These are phyloP conservation scores for Rynchops niger DNA, from an alignment of 2,113 vertebrate species.

Conservation along the genomic window DNA sequence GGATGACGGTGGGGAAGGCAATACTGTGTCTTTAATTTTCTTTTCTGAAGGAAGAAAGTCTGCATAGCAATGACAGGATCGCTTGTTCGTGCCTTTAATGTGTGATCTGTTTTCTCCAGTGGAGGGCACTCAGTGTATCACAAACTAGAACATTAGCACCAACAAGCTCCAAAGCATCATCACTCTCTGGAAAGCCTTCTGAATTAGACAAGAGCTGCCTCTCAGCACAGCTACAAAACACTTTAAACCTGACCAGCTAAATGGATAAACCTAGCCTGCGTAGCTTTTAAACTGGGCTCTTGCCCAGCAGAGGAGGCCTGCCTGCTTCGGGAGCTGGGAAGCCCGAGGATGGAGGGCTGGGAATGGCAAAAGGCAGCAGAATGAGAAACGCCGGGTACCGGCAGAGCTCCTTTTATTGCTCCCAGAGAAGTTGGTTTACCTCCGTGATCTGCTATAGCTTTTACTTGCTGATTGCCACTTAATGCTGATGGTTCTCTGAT, in stretches of 20 bases:
- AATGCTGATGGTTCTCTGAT: conserved; percentile 59
- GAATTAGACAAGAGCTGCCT: conserved; percentile 77
- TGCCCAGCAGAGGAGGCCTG: conserved; percentile 24
- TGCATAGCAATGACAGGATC: conserved; percentile 80
- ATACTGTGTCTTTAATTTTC: conserved; percentile 81
- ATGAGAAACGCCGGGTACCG: conserved; percentile 73
- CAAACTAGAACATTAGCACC: conserved; percentile 77
- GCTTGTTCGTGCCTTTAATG: conserved; percentile 76
- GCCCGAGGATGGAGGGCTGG: conserved; percentile 74
- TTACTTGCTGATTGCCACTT: conserved; percentile 59
- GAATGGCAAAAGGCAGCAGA: conserved; percentile 72
- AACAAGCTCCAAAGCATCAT: conserved; percentile 76
- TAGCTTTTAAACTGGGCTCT: conserved; percentile 58
- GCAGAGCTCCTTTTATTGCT: conserved; percentile 32
- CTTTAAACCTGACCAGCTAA: conserved; percentile 70
- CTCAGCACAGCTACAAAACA: conserved; percentile 78
- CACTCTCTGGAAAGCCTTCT: conserved; percentile 77
- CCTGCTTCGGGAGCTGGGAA: conserved; percentile 34
- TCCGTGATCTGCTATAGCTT: conserved; percentile 50
- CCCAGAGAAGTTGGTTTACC: conserved; percentile 73
- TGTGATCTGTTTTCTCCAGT: conserved; percentile 81
- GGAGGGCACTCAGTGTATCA: conserved; percentile 84
- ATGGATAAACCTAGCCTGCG: conserved; percentile 72
- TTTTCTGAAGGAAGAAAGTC: conserved; percentile 68
- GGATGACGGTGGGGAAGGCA: background rate